phyloP scores from a whole-genome alignment of 1,140 invertebrate genomes.

The Pseudoatta argentina region DNA sequence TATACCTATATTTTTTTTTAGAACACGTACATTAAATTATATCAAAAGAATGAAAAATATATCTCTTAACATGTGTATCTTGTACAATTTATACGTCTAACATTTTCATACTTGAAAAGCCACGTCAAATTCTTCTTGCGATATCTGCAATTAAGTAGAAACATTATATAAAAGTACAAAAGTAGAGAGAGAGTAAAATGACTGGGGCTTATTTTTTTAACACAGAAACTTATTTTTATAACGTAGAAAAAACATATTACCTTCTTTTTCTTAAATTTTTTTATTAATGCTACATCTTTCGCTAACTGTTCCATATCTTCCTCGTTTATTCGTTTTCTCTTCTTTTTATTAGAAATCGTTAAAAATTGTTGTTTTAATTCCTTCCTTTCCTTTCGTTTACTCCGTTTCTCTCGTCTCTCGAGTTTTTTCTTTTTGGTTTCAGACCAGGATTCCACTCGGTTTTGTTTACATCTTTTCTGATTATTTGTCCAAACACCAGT shows the following conservation, averaged over 20 bases:
- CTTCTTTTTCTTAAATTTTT: constrained; percentile 96
- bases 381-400: constrained; percentile 88
- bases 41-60: background rate
- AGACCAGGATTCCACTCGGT: constrained; percentile 92
- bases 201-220: constrained; percentile 19
- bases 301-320: constrained; percentile 95
- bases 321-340: constrained; percentile 88
- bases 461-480: constrained; percentile 86
- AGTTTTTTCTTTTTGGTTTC: constrained; percentile 92
- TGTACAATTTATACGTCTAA: background rate
- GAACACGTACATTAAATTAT: constrained; percentile 19
- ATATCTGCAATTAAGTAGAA: constrained; percentile 80
- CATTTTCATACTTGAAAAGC: constrained; percentile 77
- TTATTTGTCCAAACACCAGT: constrained; percentile 93
- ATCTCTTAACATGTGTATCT: background rate
- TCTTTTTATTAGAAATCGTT: constrained; percentile 86
- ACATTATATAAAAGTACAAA: constrained; percentile 42
- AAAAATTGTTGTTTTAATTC: constrained; percentile 84
- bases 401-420: constrained; percentile 88
- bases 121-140: constrained; percentile 83
- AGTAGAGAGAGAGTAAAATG: too few relatives aligned
- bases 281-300: constrained; percentile 93
- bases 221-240: constrained; percentile 28
- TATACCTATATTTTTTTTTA: background rate
- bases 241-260: constrained; percentile 68